Percentiles rank a stretch among this genome's conserved stretches.
Conservation (phyloP, 2,113 vertebrate genomes). For the Ictalurus furcatus region DNA sequence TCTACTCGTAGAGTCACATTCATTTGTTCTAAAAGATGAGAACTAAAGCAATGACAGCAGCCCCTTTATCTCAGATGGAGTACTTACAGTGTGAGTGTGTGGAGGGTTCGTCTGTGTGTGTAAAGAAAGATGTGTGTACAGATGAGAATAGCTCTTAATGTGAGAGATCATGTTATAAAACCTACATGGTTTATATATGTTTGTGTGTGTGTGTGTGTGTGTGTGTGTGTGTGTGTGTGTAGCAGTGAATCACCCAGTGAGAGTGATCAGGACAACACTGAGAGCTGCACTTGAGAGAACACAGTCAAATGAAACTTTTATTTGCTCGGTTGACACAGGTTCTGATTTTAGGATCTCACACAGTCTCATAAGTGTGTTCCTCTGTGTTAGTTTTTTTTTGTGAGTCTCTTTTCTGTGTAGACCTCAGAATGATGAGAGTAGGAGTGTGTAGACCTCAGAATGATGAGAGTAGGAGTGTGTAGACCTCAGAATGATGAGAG, state of each 20-base stretch:
- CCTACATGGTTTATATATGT: neutral
- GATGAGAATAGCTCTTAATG: neutral
- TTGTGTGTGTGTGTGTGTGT: slow-evolving; percentile 19
- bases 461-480: neutral
- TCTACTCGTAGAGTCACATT: neutral
- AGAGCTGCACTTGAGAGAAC: slow-evolving; percentile 16
- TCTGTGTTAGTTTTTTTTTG: neutral
- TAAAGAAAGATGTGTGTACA: neutral
- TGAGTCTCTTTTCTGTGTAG: neutral
- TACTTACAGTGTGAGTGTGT: neutral
- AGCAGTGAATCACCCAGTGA: neutral
- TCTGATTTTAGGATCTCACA: slow-evolving; percentile 1
- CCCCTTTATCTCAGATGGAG: neutral
- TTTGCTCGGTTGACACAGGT: slow-evolving; percentile 6
- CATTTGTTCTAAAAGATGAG: neutral
- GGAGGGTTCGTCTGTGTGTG: neutral
- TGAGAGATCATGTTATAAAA: neutral
- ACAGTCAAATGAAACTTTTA: slow-evolving; percentile 23
- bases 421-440: neutral
- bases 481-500: neutral
- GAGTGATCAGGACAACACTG: neutral
- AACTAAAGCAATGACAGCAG: neutral
- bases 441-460: neutral
- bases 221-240: slow-evolving; percentile 15
- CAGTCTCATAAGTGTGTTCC: neutral